phyloP scores from a whole-genome alignment of 2,113 vertebrate genomes.

The Spheniscus mendiculus region DNA sequence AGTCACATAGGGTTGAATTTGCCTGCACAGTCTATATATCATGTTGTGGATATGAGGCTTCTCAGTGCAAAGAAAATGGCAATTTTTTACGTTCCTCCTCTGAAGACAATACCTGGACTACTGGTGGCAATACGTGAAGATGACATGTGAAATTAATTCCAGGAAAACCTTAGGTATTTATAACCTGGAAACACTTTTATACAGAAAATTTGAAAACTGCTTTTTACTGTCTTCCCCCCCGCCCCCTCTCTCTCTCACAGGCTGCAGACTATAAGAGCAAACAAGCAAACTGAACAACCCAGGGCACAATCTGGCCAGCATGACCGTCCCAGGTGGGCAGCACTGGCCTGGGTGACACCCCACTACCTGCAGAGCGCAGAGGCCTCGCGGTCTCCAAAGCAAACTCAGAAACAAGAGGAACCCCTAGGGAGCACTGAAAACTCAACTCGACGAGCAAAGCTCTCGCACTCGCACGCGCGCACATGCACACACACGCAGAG shows the following conservation, averaged over 20 bases:
- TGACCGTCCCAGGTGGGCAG: fast-evolving
- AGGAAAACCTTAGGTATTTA: background rate
- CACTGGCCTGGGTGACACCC: fast-evolving
- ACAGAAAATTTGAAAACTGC: background rate
- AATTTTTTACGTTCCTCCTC: background rate
- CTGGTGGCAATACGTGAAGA: background rate
- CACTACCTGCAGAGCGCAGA: fast-evolving
- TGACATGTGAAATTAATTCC: background rate
- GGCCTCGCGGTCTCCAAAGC: background rate
- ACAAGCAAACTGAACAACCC: background rate
- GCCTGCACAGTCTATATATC: background rate
- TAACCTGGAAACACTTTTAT: background rate
- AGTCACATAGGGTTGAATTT: background rate
- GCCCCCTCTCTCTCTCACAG: background rate
- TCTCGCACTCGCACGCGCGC: background rate
- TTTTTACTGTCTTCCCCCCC: background rate
- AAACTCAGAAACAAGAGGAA: background rate
- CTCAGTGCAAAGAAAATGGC: background rate
- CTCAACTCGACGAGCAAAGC: background rate
- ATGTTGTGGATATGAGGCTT: background rate
- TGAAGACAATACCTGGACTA: background rate
- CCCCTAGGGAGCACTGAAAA: fast-evolving
- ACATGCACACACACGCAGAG: background rate
- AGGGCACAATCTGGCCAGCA: background rate
- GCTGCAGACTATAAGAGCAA: background rate